These are phyloP conservation scores for Melozone crissalis DNA, from an alignment of 2,113 vertebrate species.

Conservation along the genomic window DNA sequence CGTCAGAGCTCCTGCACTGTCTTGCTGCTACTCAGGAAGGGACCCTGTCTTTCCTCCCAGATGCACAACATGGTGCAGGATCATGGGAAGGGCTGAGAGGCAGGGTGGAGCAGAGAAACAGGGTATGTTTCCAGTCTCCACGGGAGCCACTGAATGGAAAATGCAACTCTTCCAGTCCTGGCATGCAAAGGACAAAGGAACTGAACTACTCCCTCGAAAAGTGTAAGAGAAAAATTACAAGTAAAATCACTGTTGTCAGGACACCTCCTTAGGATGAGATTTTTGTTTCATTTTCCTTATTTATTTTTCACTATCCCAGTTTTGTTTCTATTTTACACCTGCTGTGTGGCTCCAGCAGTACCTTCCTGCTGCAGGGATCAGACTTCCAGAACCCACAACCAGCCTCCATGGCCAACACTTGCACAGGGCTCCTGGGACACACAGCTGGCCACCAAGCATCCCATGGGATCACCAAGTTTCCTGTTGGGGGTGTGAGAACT, in stretches of 20 bases:
- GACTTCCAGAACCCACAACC: background rate
- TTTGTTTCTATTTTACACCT: background rate
- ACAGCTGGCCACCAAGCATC: rapidly evolving
- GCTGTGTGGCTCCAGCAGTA: background rate
- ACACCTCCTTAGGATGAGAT: background rate
- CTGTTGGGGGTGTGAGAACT: rapidly evolving
- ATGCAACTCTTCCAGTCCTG: background rate
- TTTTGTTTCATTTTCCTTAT: background rate
- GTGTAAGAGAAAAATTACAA: background rate
- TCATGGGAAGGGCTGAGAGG: background rate
- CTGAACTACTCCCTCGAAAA: background rate
- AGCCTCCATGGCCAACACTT: rapidly evolving
- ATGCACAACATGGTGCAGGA: background rate
- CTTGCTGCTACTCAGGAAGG: background rate
- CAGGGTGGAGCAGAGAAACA: background rate
- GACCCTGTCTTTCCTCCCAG: background rate
- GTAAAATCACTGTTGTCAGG: background rate
- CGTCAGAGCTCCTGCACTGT: background rate
- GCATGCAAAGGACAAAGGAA: background rate
- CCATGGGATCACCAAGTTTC: background rate
- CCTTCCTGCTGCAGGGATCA: background rate
- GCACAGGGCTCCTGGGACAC: background rate
- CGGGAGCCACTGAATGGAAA: background rate
- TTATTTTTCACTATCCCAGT: background rate
- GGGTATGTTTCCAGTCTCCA: background rate